Evolutionary conservation across 2,797 vertebrate genomes (phyloP).

Genomic region (Sebastes miniatus): DNA sequence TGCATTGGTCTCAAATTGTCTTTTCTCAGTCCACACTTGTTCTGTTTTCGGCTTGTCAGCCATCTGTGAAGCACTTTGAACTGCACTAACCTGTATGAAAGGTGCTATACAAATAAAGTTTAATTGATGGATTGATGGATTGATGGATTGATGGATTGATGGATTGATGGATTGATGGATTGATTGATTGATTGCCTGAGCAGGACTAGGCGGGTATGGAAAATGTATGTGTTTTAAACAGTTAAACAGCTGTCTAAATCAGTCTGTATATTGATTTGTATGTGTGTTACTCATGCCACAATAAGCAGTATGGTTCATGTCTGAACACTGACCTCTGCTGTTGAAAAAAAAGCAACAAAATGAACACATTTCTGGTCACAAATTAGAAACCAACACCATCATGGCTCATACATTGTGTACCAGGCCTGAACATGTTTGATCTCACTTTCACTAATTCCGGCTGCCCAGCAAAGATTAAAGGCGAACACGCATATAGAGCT

Average conservation of each 20-base stretch:
- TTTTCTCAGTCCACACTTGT: too few relatives aligned
- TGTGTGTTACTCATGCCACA: background rate
- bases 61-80: too few relatives aligned
- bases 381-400: background rate
- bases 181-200: too few relatives aligned
- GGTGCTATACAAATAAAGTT: too few relatives aligned
- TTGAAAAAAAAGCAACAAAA: constrained; percentile 9
- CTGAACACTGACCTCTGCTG: constrained; percentile 61
- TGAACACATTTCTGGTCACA: background rate
- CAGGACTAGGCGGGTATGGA: background rate
- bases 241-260: background rate
- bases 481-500: constrained; percentile 32
- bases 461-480: constrained; percentile 16
- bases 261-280: background rate
- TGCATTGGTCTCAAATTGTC: too few relatives aligned
- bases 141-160: too few relatives aligned
- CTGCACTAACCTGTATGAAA: too few relatives aligned
- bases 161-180: too few relatives aligned
- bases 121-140: too few relatives aligned
- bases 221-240: background rate
- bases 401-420: background rate
- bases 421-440: background rate
- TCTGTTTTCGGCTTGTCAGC: too few relatives aligned
- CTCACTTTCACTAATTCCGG: background rate
- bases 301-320: background rate